Base-by-base conservation (phyloP, 1,140 invertebrate species). In the Listronotus bonariensis region DNA sequence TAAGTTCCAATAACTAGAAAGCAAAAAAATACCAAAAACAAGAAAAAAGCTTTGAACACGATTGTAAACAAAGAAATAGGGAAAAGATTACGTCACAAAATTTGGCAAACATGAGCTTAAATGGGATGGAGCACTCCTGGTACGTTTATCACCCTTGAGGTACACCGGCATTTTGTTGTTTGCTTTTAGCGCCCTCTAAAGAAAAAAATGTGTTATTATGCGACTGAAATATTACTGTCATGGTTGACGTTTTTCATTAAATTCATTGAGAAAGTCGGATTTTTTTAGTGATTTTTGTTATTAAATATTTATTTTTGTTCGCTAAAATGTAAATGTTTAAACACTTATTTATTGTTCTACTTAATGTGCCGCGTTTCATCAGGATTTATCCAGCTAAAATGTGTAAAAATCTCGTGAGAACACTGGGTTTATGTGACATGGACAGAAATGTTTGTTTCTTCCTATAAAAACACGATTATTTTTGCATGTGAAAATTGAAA, bases 171-270 rank as follows among this genome's bases (percentile, higher is more conserved):
- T 4, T 55, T 40, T 18, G 9, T 17, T 32, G 9, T 11, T 43
- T 9, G 17, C 1, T 18, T 9, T 52, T 17, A 61, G 59, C 59
- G 59, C 48, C 59, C 46, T 42, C 59, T 61, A 11, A 41, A 20
- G 59, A 12, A 61, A 61, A n/a, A 52, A 48, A 52, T 58, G 31
- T 45, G 2, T 34, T 5, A 53, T 61, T 49, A 26, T 2, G 12
- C n/a, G n/a, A 38, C n/a, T 38, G 18, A 54, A 26, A 12, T 15
- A 3, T 40, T 52, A 14, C 46, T 49, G 46, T 42, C 31, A 52
- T 61, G 49, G 34, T 52, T 52, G 59, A 61, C 59, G 32, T 43
- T 61, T 51, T 46, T 42, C 49, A 52, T 32, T 61, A 34, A 42
- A 20, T 46, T 42, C 49, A 52, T 14, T 61, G 59, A 42, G 12